A percentile compares a stretch with the other conserved stretches of the same genome.
These are phyloP conservation scores for Chrysodeixis includens DNA, from an alignment of 2,888 invertebrate genomes.

Conservation along the genomic window DNA sequence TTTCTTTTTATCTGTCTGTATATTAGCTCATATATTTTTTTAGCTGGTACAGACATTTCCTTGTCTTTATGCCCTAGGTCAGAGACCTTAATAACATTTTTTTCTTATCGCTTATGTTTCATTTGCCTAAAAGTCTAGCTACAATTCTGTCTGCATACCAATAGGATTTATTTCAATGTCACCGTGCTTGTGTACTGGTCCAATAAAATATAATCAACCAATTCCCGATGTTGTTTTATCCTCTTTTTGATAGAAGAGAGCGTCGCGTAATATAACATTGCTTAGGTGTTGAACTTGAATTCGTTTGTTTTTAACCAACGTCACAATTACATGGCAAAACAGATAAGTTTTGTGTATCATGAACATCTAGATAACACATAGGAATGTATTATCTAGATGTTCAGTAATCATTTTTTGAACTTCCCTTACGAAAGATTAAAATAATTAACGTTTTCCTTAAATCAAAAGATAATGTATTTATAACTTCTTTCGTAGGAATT, in stretches of 20 bases:
- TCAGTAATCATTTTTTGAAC: neutral
- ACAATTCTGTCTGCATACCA: too few species aligned
- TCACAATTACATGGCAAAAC: neutral
- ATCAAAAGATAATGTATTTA: too few species aligned
- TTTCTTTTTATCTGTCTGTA: neutral
- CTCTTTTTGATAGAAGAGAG: too few species aligned
- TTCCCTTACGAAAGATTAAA: neutral
- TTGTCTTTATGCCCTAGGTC: neutral
- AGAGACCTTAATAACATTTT: neutral
- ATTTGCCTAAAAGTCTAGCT: too few species aligned
- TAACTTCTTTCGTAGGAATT: too few species aligned
- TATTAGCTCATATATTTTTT: neutral
- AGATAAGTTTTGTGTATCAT: slow-evolving; percentile 3
- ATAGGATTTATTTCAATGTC: too few species aligned
- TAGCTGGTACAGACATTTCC: neutral
- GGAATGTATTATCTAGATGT: too few species aligned
- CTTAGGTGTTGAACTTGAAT: neutral
- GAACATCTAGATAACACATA: slow-evolving; percentile 1
- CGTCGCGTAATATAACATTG: neutral
- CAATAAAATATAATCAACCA: too few species aligned
- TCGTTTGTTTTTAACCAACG: neutral
- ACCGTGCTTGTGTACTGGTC: too few species aligned
- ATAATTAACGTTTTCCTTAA: neutral
- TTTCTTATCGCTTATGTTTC: neutral
- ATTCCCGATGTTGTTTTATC: too few species aligned